These are phyloP conservation scores for Nycticorax nycticorax DNA, from an alignment of 2,113 vertebrate genomes.

Conservation along the genomic window DNA sequence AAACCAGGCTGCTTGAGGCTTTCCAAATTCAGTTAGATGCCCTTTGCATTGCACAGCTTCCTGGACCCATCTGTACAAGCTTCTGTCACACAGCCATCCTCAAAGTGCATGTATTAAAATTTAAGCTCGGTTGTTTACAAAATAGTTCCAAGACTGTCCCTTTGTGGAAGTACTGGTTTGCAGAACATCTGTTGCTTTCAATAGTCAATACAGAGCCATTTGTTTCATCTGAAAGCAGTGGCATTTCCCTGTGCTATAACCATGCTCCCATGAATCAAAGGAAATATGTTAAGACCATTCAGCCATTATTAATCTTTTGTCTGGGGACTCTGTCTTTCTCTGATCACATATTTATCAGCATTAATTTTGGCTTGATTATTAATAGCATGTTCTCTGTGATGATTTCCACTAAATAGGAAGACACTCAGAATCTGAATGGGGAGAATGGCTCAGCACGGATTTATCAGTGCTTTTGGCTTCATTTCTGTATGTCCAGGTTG, in stretches of 20 bases:
- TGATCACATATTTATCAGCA: constrained; percentile 59
- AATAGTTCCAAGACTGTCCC: constrained; percentile 63
- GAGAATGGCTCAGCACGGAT: neutral
- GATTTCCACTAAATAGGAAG: constrained; percentile 8
- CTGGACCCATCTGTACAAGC: constrained; percentile 30
- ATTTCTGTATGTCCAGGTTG: neutral
- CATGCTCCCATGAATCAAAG: constrained; percentile 60
- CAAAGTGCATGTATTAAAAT: constrained; percentile 68
- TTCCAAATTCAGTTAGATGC: constrained; percentile 2
- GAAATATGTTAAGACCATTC: constrained; percentile 54
- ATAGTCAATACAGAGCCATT: constrained; percentile 55
- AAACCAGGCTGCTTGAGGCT: neutral
- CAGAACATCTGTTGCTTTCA: constrained; percentile 66
- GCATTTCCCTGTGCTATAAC: constrained; percentile 45
- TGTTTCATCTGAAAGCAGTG: constrained; percentile 61
- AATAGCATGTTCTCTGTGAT: neutral
- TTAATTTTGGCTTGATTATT: constrained; percentile 48
- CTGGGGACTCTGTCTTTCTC: constrained; percentile 34
- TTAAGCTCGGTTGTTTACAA: constrained; percentile 59
- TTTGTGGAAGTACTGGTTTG: constrained; percentile 51
- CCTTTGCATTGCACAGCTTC: constrained; percentile 31
- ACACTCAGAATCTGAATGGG: neutral
- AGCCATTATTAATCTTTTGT: constrained; percentile 61
- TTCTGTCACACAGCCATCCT: constrained; percentile 52
- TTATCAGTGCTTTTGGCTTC: neutral